Percentiles rank a stretch among this genome's conserved stretches.
Conservation (phyloP, 2,888 invertebrate species). For the Ischnus inquisitorius region DNA sequence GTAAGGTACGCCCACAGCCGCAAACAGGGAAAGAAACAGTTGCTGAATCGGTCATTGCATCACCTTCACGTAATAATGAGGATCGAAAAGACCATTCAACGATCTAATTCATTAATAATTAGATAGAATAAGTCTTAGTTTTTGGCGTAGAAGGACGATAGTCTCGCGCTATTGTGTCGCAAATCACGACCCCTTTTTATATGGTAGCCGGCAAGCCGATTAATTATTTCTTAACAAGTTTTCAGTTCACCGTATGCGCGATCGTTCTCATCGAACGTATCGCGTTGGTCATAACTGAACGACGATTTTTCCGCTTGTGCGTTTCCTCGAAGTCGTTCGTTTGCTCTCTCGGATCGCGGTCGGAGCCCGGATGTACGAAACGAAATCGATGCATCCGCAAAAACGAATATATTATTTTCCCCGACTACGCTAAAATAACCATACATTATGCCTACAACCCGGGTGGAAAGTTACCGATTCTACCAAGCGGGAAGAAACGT, state of each 20-base stretch:
- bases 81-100: background rate
- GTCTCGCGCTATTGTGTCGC: background rate
- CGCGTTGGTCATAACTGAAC: background rate
- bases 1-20: no score
- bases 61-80: no score
- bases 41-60: no score
- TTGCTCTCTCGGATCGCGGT: background rate
- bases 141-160: background rate
- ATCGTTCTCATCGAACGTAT: background rate
- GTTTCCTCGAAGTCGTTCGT: background rate
- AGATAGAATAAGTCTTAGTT: slow-evolving; percentile 1
- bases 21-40: no score
- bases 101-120: slow-evolving; percentile 5
- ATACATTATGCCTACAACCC: no score
- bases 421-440: no score
- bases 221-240: slow-evolving; percentile 1
- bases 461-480: no score
- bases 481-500: no score
- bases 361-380: background rate
- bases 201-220: no score
- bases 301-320: background rate
- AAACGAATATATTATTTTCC: no score
- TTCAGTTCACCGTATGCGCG: slow-evolving; percentile 27
- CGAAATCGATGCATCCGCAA: background rate
- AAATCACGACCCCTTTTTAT: no score